Percentiles rank a stretch among this genome's conserved stretches.
Conservation (phyloP, 2,888 invertebrate genomes). For the Heterodera filipjevi region DNA sequence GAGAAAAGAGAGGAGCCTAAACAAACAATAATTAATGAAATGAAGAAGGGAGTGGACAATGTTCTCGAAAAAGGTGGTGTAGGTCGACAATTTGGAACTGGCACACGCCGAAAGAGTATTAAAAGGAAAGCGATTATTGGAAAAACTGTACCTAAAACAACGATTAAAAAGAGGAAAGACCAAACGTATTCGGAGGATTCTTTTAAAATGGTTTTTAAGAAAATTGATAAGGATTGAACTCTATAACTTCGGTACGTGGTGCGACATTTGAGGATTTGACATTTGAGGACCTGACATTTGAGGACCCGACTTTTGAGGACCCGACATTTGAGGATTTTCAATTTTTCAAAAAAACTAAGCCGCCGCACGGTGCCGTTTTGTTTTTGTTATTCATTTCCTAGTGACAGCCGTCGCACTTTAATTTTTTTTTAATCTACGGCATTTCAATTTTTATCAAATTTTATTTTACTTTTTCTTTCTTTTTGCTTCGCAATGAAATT, state of each 20-base stretch:
- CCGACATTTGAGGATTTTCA: too few relatives aligned
- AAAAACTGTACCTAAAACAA: neutral
- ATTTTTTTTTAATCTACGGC: too few relatives aligned
- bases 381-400: too few relatives aligned
- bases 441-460: too few relatives aligned
- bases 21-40: neutral
- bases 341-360: too few relatives aligned
- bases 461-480: too few relatives aligned
- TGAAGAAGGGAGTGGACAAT: neutral
- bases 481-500: too few relatives aligned
- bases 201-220: neutral
- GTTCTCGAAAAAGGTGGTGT: neutral
- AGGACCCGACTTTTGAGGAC: too few relatives aligned
- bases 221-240: neutral
- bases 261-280: too few relatives aligned
- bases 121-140: neutral
- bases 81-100: neutral
- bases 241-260: neutral
- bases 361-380: too few relatives aligned
- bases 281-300: too few relatives aligned
- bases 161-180: conserved; percentile 9
- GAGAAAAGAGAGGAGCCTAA: neutral
- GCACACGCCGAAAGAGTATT: neutral
- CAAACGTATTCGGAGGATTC: conserved; percentile 21
- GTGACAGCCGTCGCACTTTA: too few relatives aligned